These are phyloP conservation scores for Eulemur mongoz DNA, from an alignment of 2,797 vertebrate genomes.

Conservation along the genomic window DNA sequence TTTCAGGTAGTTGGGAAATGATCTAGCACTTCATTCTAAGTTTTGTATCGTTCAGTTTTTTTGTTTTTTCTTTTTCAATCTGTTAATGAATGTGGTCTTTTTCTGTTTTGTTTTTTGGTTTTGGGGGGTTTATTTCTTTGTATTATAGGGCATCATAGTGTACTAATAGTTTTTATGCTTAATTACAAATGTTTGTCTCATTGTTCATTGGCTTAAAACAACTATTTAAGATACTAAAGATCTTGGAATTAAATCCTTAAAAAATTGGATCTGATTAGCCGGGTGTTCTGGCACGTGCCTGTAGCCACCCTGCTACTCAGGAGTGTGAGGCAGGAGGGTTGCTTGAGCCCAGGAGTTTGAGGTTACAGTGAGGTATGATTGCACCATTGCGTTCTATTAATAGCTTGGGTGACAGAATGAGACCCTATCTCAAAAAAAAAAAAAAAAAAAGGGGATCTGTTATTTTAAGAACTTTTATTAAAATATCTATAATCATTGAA, in stretches of 20 bases:
- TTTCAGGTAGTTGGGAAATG: conserved; percentile 8
- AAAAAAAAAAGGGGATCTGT: no score
- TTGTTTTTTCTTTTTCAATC: neutral
- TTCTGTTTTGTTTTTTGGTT: neutral
- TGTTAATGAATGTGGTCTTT: neutral
- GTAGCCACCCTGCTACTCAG: neutral
- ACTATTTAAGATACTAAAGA: neutral
- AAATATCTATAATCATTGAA: conserved; percentile 36
- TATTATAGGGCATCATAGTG: conserved; percentile 1
- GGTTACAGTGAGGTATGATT: neutral
- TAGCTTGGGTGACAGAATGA: neutral
- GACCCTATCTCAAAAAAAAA: neutral
- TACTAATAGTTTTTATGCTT: conserved; percentile 23
- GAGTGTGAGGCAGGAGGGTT: neutral
- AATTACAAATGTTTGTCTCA: neutral
- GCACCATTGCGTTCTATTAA: neutral
- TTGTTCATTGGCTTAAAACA: conserved; percentile 43
- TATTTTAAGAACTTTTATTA: conserved; percentile 18
- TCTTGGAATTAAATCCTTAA: conserved; percentile 30
- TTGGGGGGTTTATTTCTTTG: neutral
- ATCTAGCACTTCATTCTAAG: conserved; percentile 6
- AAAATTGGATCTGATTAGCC: neutral
- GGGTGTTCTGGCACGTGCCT: neutral
- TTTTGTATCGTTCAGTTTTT: neutral
- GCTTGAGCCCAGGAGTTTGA: neutral